Conservation (phyloP, 1,140 invertebrate genomes). For the Drosophila micromelanica region DNA sequence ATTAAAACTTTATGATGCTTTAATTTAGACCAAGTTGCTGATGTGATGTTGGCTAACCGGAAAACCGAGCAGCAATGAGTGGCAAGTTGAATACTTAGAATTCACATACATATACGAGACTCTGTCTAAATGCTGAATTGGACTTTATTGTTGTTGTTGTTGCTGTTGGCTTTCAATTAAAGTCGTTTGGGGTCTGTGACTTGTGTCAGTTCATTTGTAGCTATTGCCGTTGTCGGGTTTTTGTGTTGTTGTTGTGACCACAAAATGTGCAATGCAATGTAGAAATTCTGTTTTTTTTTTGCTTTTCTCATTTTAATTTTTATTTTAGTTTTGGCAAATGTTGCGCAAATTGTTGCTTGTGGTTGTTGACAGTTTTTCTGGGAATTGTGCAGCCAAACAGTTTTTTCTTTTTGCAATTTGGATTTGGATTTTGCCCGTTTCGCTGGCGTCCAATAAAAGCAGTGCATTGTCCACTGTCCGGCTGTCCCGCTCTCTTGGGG, state of each 20-base stretch:
- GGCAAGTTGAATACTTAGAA: conserved; percentile 50
- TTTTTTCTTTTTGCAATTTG: conserved; percentile 14
- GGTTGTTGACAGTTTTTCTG: conserved; percentile 36
- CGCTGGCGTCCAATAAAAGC: conserved; percentile 45
- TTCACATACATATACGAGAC: conserved; percentile 19
- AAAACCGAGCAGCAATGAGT: conserved; percentile 62
- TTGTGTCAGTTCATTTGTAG: conserved; percentile 69
- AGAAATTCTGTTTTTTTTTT: conserved; percentile 49
- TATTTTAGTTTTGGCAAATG: conserved; percentile 50
- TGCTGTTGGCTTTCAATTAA: conserved; percentile 58
- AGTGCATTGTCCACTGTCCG: conserved; percentile 36
- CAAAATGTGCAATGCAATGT: conserved; percentile 70
- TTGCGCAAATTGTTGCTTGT: conserved; percentile 62
- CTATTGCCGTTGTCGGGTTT: conserved; percentile 14
- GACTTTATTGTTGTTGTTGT: conserved; percentile 36
- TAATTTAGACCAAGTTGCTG: conserved; percentile 65
- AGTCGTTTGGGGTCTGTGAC: conserved; percentile 70
- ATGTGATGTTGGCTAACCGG: conserved; percentile 57
- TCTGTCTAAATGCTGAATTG: conserved; percentile 58
- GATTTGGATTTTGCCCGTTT: conserved; percentile 31
- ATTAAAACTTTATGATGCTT: conserved; percentile 71
- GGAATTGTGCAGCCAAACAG: conserved; percentile 51
- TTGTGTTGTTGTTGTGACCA: conserved; percentile 45
- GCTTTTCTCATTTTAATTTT: conserved; percentile 19
- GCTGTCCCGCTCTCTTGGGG: neutral